Evolutionary conservation across 1,140 invertebrate species (phyloP).

Genomic region (Trichonephila clavata): DNA sequence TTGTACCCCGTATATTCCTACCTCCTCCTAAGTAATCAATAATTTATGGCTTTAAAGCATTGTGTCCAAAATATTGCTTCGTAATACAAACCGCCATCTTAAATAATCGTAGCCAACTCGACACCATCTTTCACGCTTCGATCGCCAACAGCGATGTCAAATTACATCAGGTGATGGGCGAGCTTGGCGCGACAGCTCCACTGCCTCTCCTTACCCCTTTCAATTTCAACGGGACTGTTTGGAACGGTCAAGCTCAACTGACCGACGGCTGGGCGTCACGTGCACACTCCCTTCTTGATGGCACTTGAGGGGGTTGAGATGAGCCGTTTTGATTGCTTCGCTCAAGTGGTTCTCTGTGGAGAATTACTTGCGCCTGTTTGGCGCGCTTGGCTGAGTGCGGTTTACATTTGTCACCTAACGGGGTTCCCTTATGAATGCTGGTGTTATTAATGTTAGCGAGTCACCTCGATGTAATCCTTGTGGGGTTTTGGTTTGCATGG

Average conservation of each 20-base stretch:
- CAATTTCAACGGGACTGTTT: background rate
- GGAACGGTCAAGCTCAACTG: background rate
- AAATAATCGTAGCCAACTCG: background rate
- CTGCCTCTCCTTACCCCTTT: background rate
- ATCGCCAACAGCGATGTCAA: background rate
- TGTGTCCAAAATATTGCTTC: no score
- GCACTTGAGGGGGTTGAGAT: constrained; percentile 8
- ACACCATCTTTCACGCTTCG: background rate
- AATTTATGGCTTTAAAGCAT: no score
- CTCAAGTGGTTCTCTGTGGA: background rate
- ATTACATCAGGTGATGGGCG: background rate
- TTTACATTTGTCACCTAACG: constrained; percentile 3
- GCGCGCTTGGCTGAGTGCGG: constrained; percentile 11
- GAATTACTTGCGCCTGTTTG: constrained; percentile 2
- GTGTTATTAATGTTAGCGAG: background rate
- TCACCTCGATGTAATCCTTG: background rate
- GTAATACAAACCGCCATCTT: background rate
- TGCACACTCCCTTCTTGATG: background rate
- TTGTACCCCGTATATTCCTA: no score
- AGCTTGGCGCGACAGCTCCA: background rate
- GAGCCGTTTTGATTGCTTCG: constrained; percentile 14
- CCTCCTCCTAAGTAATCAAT: background rate
- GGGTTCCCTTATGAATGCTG: background rate
- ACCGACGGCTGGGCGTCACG: background rate
- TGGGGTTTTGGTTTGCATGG: background rate